Percentiles rank a stretch among this genome's conserved stretches.
These are phyloP conservation scores for Poicephalus gulielmi DNA, from an alignment of 2,113 vertebrate genomes.

Conservation along the genomic window DNA sequence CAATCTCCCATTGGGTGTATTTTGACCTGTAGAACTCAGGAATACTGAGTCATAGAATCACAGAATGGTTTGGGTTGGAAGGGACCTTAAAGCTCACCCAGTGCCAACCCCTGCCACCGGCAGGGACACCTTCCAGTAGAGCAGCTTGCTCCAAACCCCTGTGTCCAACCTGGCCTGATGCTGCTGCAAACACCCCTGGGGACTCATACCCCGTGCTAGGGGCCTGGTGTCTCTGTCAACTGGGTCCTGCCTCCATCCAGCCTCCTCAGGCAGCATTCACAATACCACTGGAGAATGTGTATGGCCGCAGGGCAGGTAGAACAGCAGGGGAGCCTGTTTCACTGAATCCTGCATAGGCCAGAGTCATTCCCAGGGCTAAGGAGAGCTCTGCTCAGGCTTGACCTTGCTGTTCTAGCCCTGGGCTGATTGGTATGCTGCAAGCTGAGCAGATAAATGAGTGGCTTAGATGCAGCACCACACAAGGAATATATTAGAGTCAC, in stretches of 20 bases:
- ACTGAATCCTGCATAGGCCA: neutral
- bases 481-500: slow-evolving; percentile 9
- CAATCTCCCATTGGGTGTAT: neutral
- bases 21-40: neutral
- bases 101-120: neutral
- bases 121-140: neutral
- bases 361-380: neutral
- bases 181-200: neutral
- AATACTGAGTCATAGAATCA: neutral
- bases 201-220: neutral
- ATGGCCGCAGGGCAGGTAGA: neutral
- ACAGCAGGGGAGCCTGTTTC: neutral
- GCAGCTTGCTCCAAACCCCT: neutral
- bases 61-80: neutral
- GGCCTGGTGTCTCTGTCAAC: neutral
- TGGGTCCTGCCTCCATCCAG: neutral
- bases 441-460: slow-evolving; percentile 31
- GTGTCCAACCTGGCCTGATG: neutral
- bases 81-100: neutral
- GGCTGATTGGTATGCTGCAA: slow-evolving; percentile 19
- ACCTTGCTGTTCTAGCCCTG: slow-evolving; percentile 32
- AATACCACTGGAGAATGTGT: neutral
- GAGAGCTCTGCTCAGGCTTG: neutral
- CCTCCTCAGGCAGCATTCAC: neutral
- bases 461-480: slow-evolving; percentile 17